Base-by-base conservation (phyloP, 1,140 invertebrate genomes). In the Ostrea denselamellosa region DNA sequence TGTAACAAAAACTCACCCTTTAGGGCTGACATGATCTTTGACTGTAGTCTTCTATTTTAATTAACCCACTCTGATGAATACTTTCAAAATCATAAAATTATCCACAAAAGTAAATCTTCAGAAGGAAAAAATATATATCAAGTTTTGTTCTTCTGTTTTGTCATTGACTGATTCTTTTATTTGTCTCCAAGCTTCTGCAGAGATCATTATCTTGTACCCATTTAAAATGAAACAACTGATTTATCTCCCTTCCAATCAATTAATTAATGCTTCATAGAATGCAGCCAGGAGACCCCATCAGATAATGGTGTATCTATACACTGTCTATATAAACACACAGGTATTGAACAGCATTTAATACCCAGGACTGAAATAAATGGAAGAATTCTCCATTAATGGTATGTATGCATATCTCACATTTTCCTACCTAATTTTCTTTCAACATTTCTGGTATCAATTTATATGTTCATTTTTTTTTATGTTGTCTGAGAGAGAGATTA, bases 191-290 rank as follows among this genome's bases (percentile, higher is more conserved):
- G 68, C 25, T 17, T 5, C 14, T 25, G 28, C 14, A 77, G 8
- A 28, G 68, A 77, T 77, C 12, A 0, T 77, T 44, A 77, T 77
- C 68, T 28, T 12, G 8, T 28, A 77, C 2, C 5, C 56, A 62
- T 62, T 62, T 62, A 34, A 77, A 77, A 28, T 22, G 22, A 77
- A 22, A 77, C 25, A 28, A 28, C 68, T 34, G 25, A 77, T 25
- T 77, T 77, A 77, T 77, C 68, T 77, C 14, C 68, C 68, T 7
- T 77, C 5, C 3, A 25, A 77, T 77, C 68, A 77, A 34, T 77
- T 28, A 77, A 77, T 77, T 77, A 77, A 77, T 28, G 22, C 22
- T 12, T 9, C 25, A 28, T 34, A 28, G 9, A 34, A 28, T 28
- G 3, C 68, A 77, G 25, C 68, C 28, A 28, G 22, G 28, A 77